phyloP scores from a whole-genome alignment of 2,797 vertebrate species.

The Gymnothorax javanicus region DNA sequence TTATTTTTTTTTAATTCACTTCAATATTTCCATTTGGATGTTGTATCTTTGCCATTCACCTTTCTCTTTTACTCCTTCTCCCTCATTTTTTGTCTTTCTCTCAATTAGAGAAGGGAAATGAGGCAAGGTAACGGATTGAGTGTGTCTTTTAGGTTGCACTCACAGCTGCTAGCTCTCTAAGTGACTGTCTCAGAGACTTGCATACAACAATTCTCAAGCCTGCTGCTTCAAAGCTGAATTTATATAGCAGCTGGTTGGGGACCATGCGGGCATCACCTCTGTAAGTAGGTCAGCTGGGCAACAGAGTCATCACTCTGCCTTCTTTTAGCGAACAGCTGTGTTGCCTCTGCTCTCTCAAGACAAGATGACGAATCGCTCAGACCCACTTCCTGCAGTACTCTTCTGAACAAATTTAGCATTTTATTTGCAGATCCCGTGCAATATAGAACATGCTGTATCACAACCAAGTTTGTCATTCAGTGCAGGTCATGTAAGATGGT shows the following conservation, averaged over 20 bases:
- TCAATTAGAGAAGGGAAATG: constrained; percentile 21
- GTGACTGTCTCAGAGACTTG: constrained; percentile 24
- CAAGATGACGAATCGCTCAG: not conserved
- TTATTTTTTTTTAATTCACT: not conserved
- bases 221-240: constrained; percentile 2
- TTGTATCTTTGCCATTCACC: constrained; percentile 33
- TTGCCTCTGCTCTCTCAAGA: not conserved
- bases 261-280: not conserved
- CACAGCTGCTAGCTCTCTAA: constrained; percentile 30
- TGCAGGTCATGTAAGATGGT: not conserved
- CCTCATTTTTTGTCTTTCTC: not conserved
- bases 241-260: not conserved
- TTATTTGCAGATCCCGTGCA: not conserved
- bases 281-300: constrained; percentile 14
- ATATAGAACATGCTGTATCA: not conserved
- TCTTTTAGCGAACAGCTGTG: constrained; percentile 4
- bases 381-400: constrained; percentile 1
- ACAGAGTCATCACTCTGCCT: not conserved
- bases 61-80: not conserved
- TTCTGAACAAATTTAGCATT: not conserved
- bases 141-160: not conserved
- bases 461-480: not conserved
- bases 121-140: constrained; percentile 24
- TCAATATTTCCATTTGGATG: not conserved
- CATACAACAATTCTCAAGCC: constrained; percentile 35